These are phyloP conservation scores for Pteromalus puparum DNA, from an alignment of 1,140 invertebrate genomes.

Conservation along the genomic window DNA sequence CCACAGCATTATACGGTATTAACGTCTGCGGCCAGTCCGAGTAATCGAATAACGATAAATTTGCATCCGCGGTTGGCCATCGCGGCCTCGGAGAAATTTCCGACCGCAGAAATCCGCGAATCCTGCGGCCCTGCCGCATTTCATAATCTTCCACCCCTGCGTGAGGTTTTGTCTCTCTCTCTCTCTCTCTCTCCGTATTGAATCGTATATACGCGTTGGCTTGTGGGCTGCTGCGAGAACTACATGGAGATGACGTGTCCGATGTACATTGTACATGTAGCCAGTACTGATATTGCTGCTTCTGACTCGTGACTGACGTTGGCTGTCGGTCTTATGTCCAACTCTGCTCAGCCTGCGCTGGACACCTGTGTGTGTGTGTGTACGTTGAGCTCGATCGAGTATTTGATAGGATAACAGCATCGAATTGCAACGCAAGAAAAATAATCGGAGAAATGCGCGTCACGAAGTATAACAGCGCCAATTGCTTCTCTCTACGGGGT, in stretches of 20 bases:
- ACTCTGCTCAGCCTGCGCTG: not conserved
- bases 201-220: not conserved
- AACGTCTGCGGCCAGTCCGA: conserved; percentile 69
- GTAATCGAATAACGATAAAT: conserved; percentile 75
- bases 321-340: not conserved
- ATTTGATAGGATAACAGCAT: not conserved
- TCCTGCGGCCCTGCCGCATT: conserved; percentile 66
- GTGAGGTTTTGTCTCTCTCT: too few species aligned
- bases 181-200: not conserved
- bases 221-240: not conserved
- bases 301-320: conserved; percentile 20
- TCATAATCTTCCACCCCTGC: not conserved
- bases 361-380: not conserved
- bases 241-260: not conserved
- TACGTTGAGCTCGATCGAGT: not conserved
- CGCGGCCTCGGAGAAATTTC: conserved; percentile 2
- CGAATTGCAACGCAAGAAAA: not conserved
- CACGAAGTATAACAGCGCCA: conserved; percentile 36
- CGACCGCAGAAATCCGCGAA: conserved; percentile 47
- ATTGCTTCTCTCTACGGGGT: not conserved
- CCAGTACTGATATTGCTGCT: conserved; percentile 57
- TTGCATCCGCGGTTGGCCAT: conserved; percentile 63
- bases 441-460: conserved; percentile 30
- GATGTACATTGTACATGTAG: not conserved
- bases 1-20: conserved; percentile 66